These are phyloP conservation scores for Nephrotoma appendiculata DNA, from an alignment of 2,888 invertebrate species.

Conservation along the genomic window DNA sequence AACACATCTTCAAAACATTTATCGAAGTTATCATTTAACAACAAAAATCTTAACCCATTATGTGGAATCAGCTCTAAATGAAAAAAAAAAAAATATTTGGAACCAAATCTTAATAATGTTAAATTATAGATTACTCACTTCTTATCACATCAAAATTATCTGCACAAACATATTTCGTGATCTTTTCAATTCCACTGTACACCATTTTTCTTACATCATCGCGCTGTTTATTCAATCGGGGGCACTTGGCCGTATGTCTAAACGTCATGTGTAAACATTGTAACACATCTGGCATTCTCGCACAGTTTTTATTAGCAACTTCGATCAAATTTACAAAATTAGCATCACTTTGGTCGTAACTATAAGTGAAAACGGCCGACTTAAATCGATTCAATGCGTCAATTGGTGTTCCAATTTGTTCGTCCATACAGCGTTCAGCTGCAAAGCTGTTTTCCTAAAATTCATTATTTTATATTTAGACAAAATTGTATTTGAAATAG, in stretches of 20 bases:
- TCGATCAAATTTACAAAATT: neutral
- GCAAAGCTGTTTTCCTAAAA: neutral
- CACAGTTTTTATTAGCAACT: neutral
- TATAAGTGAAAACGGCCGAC: neutral
- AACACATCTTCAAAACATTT: neutral
- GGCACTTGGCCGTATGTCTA: neutral
- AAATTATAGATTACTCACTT: neutral
- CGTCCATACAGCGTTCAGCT: neutral
- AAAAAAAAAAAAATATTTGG: neutral
- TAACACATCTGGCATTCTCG: neutral
- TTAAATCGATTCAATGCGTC: neutral
- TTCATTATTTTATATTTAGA: neutral
- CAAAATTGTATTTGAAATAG: neutral
- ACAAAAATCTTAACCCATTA: neutral
- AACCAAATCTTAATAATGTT: neutral
- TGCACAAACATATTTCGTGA: neutral
- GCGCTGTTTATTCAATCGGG: neutral
- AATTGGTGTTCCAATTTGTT: neutral
- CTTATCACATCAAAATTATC: neutral
- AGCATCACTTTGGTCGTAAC: neutral
- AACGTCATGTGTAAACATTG: neutral
- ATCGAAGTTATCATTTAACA: neutral
- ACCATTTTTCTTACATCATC: neutral
- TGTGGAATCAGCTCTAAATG: neutral
- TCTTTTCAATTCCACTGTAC: neutral